Evolutionary conservation across 2,113 vertebrate genomes (phyloP).

Genomic region (Hypocryptadius cinnamomeus): DNA sequence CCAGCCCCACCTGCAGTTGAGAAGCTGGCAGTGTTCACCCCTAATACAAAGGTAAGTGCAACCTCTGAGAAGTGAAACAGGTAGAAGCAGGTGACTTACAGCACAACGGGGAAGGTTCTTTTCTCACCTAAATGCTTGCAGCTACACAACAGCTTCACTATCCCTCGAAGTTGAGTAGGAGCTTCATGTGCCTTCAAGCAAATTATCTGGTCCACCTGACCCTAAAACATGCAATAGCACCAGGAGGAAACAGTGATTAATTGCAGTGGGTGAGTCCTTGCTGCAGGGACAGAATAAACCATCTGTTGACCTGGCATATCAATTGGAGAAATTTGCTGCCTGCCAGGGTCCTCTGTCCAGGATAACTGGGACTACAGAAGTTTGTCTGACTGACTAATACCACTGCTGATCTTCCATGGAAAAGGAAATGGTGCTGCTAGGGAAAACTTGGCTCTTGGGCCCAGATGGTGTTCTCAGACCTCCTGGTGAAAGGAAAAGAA

Average conservation of each 20-base stretch:
- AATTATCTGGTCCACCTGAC: neutral
- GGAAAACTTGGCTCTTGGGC: neutral
- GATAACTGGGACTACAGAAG: neutral
- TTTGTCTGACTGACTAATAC: neutral
- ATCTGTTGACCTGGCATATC: neutral
- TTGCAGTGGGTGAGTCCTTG: neutral
- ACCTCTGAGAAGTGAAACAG: neutral
- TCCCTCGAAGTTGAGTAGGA: neutral
- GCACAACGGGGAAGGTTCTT: neutral
- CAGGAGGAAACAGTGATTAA: neutral
- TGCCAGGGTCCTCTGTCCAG: neutral
- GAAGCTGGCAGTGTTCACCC: neutral
- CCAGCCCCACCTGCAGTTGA: neutral
- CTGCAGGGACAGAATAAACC: neutral
- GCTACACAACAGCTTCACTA: neutral
- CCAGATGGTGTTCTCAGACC: neutral
- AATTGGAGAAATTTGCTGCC: neutral
- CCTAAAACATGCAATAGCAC: neutral
- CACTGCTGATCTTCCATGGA: neutral
- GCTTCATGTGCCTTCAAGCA: neutral
- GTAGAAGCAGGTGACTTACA: neutral
- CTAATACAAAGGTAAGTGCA: neutral
- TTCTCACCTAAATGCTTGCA: neutral
- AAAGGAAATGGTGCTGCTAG: neutral
- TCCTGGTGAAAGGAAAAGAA: neutral